Percentiles rank a stretch among this genome's conserved stretches.
Evolutionary conservation across 2,888 invertebrate genomes (phyloP).

Genomic region (Hypomecis atomaria): DNA sequence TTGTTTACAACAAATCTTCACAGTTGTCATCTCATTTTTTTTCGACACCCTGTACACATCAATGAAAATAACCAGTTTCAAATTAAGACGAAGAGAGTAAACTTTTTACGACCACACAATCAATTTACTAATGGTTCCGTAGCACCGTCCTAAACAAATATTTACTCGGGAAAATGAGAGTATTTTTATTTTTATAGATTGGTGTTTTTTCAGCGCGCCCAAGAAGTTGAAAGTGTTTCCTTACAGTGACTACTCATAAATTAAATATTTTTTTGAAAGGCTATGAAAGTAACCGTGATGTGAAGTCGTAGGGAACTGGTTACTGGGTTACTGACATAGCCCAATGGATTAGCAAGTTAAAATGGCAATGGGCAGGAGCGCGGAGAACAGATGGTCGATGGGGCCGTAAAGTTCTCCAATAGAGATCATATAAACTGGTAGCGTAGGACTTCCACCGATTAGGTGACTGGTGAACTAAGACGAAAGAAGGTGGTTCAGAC

Average conservation of each 20-base stretch:
- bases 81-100: conserved; percentile 18
- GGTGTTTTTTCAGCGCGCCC: conserved; percentile 21
- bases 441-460: no score
- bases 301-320: conserved; percentile 3
- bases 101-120: conserved; percentile 29
- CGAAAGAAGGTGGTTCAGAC: no score
- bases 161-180: conserved; percentile 21
- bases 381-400: no score
- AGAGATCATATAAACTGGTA: no score
- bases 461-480: no score
- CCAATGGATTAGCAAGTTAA: no score
- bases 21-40: no score
- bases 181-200: conserved; percentile 22
- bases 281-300: conserved; percentile 29
- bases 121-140: conserved; percentile 33
- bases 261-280: conserved; percentile 6
- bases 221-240: conserved; percentile 9
- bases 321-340: no score
- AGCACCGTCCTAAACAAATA: conserved; percentile 32
- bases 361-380: no score
- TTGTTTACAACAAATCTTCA: no score
- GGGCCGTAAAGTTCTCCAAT: no score
- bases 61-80: conserved; percentile 24
- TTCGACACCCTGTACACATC: background rate
- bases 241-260: conserved; percentile 11